Evolutionary conservation across 2,888 invertebrate species (phyloP).

Genomic region (Philereme transversata): DNA sequence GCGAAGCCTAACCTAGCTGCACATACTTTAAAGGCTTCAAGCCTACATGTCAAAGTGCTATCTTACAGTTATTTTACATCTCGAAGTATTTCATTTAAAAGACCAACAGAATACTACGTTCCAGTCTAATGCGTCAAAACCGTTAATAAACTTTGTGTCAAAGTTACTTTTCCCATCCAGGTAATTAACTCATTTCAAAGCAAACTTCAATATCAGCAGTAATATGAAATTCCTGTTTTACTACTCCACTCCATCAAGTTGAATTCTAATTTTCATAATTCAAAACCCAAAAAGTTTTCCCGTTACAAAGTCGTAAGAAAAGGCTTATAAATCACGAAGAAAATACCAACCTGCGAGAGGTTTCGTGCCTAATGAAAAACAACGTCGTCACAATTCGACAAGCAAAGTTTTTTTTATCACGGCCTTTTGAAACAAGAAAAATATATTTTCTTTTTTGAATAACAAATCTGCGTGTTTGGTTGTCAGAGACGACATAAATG

Average conservation of each 20-base stretch:
- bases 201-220: slow-evolving; percentile 27
- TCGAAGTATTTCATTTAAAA: too few relatives aligned
- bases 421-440: slow-evolving; percentile 2
- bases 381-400: slow-evolving; percentile 55
- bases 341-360: slow-evolving; percentile 48
- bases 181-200: slow-evolving; percentile 10
- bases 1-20: too few relatives aligned
- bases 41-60: too few relatives aligned
- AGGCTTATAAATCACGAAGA: slow-evolving; percentile 60
- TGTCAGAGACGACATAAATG: background rate
- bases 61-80: too few relatives aligned
- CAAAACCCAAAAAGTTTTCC: slow-evolving; percentile 55
- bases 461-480: slow-evolving; percentile 14
- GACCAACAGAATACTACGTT: too few relatives aligned
- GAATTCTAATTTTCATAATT: slow-evolving; percentile 56
- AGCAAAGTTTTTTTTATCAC: slow-evolving; percentile 38
- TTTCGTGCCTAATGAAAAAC: slow-evolving; percentile 60
- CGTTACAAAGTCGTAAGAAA: slow-evolving; percentile 52
- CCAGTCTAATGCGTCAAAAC: too few relatives aligned
- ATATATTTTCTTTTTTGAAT: slow-evolving; percentile 14
- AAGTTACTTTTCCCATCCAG: background rate
- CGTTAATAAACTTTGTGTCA: background rate
- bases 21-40: too few relatives aligned
- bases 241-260: slow-evolving; percentile 38
- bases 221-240: slow-evolving; percentile 34